Evolutionary conservation across 2,888 invertebrate species (phyloP).

Genomic region (Phortica magna): DNA sequence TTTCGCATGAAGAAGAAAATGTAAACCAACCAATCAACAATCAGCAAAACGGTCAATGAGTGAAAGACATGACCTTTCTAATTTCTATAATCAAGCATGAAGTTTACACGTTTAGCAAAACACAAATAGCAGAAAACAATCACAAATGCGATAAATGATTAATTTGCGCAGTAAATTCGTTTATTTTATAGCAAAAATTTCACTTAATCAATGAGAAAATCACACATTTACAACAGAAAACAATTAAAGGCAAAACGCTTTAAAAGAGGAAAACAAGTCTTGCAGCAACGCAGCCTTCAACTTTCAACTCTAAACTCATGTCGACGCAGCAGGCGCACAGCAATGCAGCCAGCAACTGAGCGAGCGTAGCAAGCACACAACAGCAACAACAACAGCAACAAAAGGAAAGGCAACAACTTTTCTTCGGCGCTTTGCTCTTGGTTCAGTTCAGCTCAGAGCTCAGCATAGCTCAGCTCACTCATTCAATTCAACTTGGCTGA

Average conservation of each 20-base stretch:
- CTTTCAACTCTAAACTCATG: constrained; percentile 62
- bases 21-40: too few species aligned
- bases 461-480: neutral
- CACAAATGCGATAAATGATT: neutral
- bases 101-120: constrained; percentile 20
- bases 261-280: constrained; percentile 1
- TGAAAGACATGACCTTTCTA: too few species aligned
- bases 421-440: neutral
- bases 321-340: constrained; percentile 20
- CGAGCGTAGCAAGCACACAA: constrained; percentile 3
- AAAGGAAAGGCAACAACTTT: constrained; percentile 4
- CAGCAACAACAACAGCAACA: neutral
- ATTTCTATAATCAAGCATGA: too few species aligned
- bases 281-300: constrained; percentile 49
- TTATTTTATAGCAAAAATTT: neutral
- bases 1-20: too few species aligned
- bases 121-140: neutral
- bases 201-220: constrained; percentile 13
- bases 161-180: too few species aligned
- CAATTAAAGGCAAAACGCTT: constrained; percentile 15
- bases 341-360: neutral
- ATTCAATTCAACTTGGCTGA: neutral
- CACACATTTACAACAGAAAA: constrained; percentile 8
- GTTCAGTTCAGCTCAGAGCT: neutral
- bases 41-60: too few species aligned